phyloP scores from a whole-genome alignment of 30 jellyfish, hydroid and myxozoan species.

The Euphysa ruthae region DNA sequence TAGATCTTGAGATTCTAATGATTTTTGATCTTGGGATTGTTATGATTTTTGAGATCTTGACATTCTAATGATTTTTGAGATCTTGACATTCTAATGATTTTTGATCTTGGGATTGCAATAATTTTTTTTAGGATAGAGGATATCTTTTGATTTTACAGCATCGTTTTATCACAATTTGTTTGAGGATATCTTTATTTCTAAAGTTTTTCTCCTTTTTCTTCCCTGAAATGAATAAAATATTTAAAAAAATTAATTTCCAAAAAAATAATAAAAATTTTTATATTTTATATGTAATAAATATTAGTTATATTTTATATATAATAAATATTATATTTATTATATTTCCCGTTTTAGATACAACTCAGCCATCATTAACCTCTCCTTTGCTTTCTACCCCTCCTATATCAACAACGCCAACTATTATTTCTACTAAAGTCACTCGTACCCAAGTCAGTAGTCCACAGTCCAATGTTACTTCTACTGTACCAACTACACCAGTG shows the following conservation, averaged over 20 bases:
- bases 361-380: slow-evolving; percentile 87
- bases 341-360: slow-evolving; percentile 38
- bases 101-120: too few relatives aligned
- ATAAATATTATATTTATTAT: neutral
- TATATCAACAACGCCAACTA: slow-evolving; percentile 35
- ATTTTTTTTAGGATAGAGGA: too few relatives aligned
- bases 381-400: slow-evolving; percentile 49
- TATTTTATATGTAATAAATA: too few relatives aligned
- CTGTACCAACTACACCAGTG: slow-evolving; percentile 42
- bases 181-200: too few relatives aligned
- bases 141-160: too few relatives aligned
- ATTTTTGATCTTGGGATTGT: too few relatives aligned
- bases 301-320: too few relatives aligned
- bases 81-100: too few relatives aligned
- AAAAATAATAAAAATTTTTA: neutral
- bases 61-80: too few relatives aligned
- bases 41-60: too few relatives aligned
- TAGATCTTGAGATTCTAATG: too few relatives aligned
- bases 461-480: slow-evolving; percentile 28
- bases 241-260: neutral
- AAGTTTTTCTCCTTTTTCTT: neutral
- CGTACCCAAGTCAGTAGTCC: slow-evolving; percentile 46
- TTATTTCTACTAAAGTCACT: slow-evolving; percentile 34
- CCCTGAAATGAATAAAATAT: neutral
- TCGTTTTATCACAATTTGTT: too few relatives aligned